Base-by-base conservation (phyloP, 2,113 vertebrate genomes). In the Scalopus aquaticus region DNA sequence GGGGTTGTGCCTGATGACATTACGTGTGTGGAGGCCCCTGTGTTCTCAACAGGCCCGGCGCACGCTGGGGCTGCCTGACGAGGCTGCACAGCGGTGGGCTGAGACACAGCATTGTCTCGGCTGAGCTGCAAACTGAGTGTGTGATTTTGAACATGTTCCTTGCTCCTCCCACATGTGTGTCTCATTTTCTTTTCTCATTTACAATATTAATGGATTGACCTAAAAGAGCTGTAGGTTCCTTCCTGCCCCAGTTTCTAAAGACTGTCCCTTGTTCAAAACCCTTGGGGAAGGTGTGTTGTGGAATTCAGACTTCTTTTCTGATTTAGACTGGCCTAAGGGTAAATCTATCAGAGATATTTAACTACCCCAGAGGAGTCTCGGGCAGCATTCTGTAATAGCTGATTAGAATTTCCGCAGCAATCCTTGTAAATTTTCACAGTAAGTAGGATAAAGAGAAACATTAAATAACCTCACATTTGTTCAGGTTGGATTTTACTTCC, bases 51-150 rank as follows among this genome's bases (percentile, higher is more conserved):
- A 46, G 0, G 0, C 32, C 1, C 3, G 35, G 46, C 15, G 19
- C 3, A 6, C 0, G 3, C 6, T 2, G 3, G 30, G 74, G n/a
- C 4, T 2, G 3, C 30, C 39, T 39, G 19, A 2, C 0, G 1
- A 42, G 79, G 37, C 56, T 0, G 2, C 20, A 17, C 28, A 72
- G 86, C 1, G 7, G 39, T 32, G 6, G 60, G n/a, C 19, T 17
- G 5, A 70, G 58, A 88, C 51, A 35, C 6, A 20, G 13, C 26
- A 4, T n/a, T 30, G 2, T 39, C 26, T 89, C 51, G 58, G 49
- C 82, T 67, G 65, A 64, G 49, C 72, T 88, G n/a, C 60, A 65
- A 51, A 51, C 16, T 35, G n/a, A 77, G 28, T 17, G 9, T 70
- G 9, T 67, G 81, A 77, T 92, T 90, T 72, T 77, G 67, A 93